These are phyloP conservation scores for Drosophila tripunctata DNA, from an alignment of 2,888 invertebrate genomes.

Conservation along the genomic window DNA sequence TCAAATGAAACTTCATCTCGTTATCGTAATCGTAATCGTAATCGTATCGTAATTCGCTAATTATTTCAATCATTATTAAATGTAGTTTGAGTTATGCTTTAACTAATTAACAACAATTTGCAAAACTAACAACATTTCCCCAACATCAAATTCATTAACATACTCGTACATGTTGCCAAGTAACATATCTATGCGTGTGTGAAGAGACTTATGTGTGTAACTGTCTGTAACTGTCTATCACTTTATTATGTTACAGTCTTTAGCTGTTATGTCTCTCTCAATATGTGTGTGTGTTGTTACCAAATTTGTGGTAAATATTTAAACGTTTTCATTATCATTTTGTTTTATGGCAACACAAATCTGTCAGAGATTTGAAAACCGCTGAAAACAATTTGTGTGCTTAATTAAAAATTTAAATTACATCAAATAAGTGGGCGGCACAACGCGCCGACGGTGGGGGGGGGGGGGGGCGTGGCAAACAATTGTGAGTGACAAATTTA, in stretches of 20 bases:
- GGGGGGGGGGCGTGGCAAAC: conserved; percentile 17
- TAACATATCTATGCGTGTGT: too few species aligned
- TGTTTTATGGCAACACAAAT: conserved; percentile 50
- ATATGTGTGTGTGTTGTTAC: conserved; percentile 41
- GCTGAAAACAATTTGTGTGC: conserved; percentile 75
- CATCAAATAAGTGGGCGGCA: conserved; percentile 60
- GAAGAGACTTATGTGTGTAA: conserved; percentile 8
- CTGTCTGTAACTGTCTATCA: conserved; percentile 1
- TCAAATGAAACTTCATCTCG: conserved; percentile 6
- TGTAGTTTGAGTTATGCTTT: conserved; percentile 12
- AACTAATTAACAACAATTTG: conserved; percentile 14
- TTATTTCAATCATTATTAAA: conserved; percentile 6
- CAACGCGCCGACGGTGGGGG: too few species aligned
- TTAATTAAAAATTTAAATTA: conserved; percentile 81
- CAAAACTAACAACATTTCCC: conserved; percentile 7
- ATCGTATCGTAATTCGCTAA: conserved; percentile 5
- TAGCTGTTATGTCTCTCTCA: conserved; percentile 18
- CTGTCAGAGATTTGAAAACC: conserved; percentile 74
- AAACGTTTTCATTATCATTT: conserved; percentile 76
- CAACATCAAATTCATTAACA: neutral
- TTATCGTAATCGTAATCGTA: conserved; percentile 10
- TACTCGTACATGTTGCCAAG: neutral
- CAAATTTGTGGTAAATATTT: conserved; percentile 73
- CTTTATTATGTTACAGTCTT: conserved; percentile 4
- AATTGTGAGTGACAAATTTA: conserved; percentile 72